Conservation (phyloP, 2,113 vertebrate genomes). For the Paracyprichromis sp. region DNA sequence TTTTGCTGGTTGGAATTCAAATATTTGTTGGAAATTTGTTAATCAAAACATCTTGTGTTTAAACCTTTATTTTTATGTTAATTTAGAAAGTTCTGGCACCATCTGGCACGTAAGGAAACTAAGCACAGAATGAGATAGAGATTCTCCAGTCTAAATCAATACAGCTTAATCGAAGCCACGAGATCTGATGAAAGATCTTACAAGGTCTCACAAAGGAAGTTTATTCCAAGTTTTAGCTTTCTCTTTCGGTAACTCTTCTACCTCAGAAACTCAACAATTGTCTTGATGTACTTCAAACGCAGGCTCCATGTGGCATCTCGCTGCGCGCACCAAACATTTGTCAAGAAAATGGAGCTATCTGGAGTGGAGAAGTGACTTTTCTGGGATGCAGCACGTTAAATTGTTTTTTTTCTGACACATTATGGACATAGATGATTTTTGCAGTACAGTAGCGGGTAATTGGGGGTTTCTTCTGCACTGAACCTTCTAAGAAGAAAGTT, state of each 20-base stretch:
- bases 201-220: neutral
- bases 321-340: neutral
- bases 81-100: neutral
- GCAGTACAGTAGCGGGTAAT: neutral
- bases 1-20: neutral
- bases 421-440: neutral
- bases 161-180: neutral
- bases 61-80: neutral
- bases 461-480: neutral
- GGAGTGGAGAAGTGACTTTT: neutral
- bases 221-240: neutral
- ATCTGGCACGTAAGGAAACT: neutral
- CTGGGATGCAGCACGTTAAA: neutral
- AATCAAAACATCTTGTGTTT: constrained; percentile 11
- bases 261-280: neutral
- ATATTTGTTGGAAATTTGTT: neutral
- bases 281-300: neutral
- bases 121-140: neutral
- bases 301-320: neutral
- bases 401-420: neutral
- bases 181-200: neutral
- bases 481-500: neutral
- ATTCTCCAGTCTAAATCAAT: neutral
- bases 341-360: neutral
- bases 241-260: neutral